Percentiles rank a stretch among this genome's conserved stretches.
phyloP scores from a whole-genome alignment of 1,140 invertebrate species.

The Adelges cooleyi region DNA sequence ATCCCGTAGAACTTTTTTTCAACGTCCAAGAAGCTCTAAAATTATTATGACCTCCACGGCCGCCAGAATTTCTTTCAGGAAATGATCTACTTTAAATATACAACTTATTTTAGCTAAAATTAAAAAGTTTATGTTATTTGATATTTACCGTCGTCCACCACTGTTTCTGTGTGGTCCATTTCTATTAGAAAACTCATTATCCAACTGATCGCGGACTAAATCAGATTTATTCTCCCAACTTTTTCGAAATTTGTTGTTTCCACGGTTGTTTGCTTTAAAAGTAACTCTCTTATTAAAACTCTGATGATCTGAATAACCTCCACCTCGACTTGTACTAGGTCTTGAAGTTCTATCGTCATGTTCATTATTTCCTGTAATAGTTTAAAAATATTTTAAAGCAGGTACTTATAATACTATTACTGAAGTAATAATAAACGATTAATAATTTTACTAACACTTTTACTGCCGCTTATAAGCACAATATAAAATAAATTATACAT shows the following conservation, averaged over 20 bases:
- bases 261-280: slow-evolving; percentile 3
- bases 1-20: slow-evolving; percentile 12
- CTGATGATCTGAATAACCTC: background rate
- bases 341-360: background rate
- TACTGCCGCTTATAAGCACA: too few species aligned
- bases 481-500: too few species aligned
- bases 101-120: background rate
- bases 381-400: too few species aligned
- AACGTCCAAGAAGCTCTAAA: background rate
- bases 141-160: background rate
- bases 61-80: background rate
- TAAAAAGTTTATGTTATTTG: background rate
- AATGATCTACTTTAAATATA: background rate
- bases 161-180: background rate
- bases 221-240: slow-evolving; percentile 5
- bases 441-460: too few species aligned
- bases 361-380: too few species aligned
- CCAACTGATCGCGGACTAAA: background rate
- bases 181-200: background rate
- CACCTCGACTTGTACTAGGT: slow-evolving; percentile 3
- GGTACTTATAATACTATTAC: too few species aligned
- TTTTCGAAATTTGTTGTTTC: background rate
- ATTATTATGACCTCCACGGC: background rate
- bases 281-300: slow-evolving; percentile 3
- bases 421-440: too few species aligned